Base-by-base conservation (phyloP, 2,797 vertebrate genomes). In the Enteromius trimaculatus region DNA sequence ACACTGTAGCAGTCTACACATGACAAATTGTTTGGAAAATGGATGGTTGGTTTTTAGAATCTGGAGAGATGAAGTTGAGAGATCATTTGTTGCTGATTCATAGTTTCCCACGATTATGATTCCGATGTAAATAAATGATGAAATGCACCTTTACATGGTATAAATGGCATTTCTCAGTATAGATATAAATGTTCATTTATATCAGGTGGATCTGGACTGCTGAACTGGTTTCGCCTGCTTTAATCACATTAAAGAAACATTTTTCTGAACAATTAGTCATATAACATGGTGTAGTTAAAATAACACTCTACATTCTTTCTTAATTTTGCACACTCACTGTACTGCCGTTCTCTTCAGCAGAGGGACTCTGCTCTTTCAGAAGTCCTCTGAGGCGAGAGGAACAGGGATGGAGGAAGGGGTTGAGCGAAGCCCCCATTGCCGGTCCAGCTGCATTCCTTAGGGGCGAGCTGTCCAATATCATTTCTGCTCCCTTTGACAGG, bases 381-480 rank as follows among this genome's bases (percentile, higher is more conserved):
- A 62, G 26, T 64, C 21, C 70, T 74, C 58, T 51, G 29, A 82
- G 31, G 21, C 6, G 10, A 76, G 47, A 82, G 62, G 62, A 49
- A 66, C 44, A 66, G 44, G 70, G 60, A 53, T 60, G 17, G 6
- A 68, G 37, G 19, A 69, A 77, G 23, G 62, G 64, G 62, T 68
- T 77, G 49, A 77, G 51, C 14, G 7, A 69, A 82, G 49, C 47
- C 66, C 81, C 88, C 90, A 89, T 62, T 84, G 23, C 53, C 19
- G 83, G 88, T 86, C 89, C 75, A 80, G 86, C 88, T 89, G 89
- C 92, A 94, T 94, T 94, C 94, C 92, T 92, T 84, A 34, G 84
- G 53, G 88, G 88, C 87, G 87, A 91, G 88, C 92, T 90, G 92
- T 92, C 91, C 90, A 92, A 83, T 89, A 87, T 92, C 88, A 93